These are phyloP conservation scores for Scleropages formosus DNA, from an alignment of 2,797 vertebrate species.

Conservation along the genomic window DNA sequence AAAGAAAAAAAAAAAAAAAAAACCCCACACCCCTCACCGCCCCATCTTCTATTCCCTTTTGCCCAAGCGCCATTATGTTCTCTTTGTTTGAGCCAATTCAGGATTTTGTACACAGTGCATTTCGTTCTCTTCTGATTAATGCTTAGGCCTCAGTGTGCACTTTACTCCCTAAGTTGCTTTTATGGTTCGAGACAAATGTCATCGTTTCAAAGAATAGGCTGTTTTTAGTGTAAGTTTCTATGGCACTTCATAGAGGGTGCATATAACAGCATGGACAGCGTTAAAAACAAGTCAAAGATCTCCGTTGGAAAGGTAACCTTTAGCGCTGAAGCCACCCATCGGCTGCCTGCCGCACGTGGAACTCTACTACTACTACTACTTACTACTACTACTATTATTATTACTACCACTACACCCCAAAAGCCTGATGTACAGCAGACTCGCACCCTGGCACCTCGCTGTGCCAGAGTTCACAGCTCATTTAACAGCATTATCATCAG, in stretches of 20 bases:
- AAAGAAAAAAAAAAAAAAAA: background rate
- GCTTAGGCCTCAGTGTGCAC: background rate
- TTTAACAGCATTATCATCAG: too few relatives aligned
- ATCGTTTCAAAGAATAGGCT: too few relatives aligned
- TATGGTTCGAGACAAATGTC: background rate
- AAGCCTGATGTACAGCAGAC: too few relatives aligned
- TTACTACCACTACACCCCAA: too few relatives aligned
- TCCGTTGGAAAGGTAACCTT: too few relatives aligned
- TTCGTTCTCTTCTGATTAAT: constrained; percentile 1
- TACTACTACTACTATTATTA: too few relatives aligned
- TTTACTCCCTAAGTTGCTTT: background rate
- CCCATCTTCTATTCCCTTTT: background rate
- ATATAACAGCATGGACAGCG: constrained; percentile 1
- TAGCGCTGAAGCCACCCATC: too few relatives aligned
- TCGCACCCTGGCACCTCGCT: too few relatives aligned
- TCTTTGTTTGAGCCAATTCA: constrained; percentile 33
- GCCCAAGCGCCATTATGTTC: constrained; percentile 22
- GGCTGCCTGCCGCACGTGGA: too few relatives aligned
- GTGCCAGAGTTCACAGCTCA: too few relatives aligned
- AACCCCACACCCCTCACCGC: too few relatives aligned
- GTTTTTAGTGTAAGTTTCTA: constrained; percentile 60
- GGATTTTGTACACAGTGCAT: constrained; percentile 8
- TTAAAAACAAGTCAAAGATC: background rate
- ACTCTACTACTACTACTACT: too few relatives aligned
- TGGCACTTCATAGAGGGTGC: constrained; percentile 70